Percentiles rank a stretch among this genome's conserved stretches.
These are phyloP conservation scores for Cybosia mesomella DNA, from an alignment of 2,888 invertebrate genomes.

Conservation along the genomic window DNA sequence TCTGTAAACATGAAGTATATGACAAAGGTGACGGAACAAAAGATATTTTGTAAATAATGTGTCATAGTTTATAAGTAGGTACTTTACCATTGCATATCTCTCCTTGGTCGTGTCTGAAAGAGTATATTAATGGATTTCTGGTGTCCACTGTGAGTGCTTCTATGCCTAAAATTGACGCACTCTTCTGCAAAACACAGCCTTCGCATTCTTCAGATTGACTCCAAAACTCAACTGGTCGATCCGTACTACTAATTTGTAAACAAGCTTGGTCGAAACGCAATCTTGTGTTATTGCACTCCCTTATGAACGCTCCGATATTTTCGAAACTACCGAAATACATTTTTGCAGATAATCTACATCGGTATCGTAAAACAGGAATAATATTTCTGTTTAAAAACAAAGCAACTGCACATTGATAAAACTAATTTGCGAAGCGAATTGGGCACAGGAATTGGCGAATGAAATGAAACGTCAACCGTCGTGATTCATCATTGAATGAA, in stretches of 20 bases:
- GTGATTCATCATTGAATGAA: constrained; percentile 50
- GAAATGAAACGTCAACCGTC: constrained; percentile 40
- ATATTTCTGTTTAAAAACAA: constrained; percentile 50
- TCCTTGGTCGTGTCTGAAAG: constrained; percentile 60
- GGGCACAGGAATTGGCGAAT: constrained; percentile 22
- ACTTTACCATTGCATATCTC: constrained; percentile 76
- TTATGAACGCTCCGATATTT: constrained; percentile 75
- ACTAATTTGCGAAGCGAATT: constrained; percentile 30
- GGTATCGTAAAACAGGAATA: constrained; percentile 39
- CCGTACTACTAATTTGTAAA: constrained; percentile 72
- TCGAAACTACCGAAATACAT: constrained; percentile 74
- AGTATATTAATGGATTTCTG: constrained; percentile 71
- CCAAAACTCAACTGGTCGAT: constrained; percentile 67
- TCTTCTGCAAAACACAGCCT: constrained; percentile 69
- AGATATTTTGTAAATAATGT: constrained; percentile 38
- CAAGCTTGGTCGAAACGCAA: constrained; percentile 80
- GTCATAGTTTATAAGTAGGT: constrained; percentile 17
- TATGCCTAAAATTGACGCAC: constrained; percentile 53
- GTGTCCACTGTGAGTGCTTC: constrained; percentile 67
- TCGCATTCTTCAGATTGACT: constrained; percentile 82
- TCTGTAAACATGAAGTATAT: constrained; percentile 14
- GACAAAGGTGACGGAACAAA: constrained; percentile 37
- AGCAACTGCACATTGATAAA: constrained; percentile 51
- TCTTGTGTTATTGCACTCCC: constrained; percentile 69
- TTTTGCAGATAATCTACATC: constrained; percentile 59